These are phyloP conservation scores for Neoitamus cyanurus DNA, from an alignment of 2,888 invertebrate genomes.

Conservation along the genomic window DNA sequence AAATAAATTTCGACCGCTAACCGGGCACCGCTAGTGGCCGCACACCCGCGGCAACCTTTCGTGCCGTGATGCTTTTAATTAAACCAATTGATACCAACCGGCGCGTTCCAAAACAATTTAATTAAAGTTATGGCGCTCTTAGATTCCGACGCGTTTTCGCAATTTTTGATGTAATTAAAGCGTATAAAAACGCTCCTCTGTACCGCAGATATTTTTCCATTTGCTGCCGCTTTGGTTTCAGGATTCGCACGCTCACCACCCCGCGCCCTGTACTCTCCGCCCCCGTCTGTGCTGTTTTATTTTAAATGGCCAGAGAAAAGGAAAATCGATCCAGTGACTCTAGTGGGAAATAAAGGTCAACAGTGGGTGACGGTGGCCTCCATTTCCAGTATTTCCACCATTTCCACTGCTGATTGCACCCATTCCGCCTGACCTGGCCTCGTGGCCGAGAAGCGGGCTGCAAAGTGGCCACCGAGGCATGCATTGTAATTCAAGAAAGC, in stretches of 20 bases:
- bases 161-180: conserved; percentile 41
- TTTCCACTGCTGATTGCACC: not conserved
- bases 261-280: not conserved
- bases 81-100: conserved; percentile 42
- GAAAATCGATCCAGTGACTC: conserved; percentile 11
- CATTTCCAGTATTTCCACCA: not conserved
- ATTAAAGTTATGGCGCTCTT: conserved; percentile 40
- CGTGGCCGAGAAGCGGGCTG: not conserved
- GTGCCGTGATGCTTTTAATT: conserved; percentile 24
- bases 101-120: conserved; percentile 35
- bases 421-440: not conserved
- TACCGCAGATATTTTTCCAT: not conserved
- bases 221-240: not conserved
- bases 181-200: not conserved
- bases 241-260: not conserved
- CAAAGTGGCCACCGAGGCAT: not conserved
- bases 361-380: not conserved
- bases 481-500: not conserved
- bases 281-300: not conserved
- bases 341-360: conserved; percentile 14
- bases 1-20: conserved; percentile 26
- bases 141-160: conserved; percentile 25
- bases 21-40: not conserved
- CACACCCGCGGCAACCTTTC: not conserved
- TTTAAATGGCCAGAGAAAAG: conserved; percentile 2